phyloP scores from a whole-genome alignment of 2,888 invertebrate species.

The Amphipoea lucens region DNA sequence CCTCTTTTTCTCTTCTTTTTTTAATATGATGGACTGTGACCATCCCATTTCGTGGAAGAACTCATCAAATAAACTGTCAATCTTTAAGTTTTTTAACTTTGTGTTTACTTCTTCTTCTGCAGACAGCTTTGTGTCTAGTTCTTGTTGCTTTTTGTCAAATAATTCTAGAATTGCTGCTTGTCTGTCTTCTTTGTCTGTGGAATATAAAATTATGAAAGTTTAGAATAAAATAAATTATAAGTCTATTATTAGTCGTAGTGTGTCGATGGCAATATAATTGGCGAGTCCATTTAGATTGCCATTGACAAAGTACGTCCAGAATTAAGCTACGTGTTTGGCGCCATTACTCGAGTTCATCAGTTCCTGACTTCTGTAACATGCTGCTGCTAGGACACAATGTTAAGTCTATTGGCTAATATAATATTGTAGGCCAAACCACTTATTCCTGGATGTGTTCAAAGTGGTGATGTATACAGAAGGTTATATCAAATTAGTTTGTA shows the following conservation, averaged over 20 bases:
- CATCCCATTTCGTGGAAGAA: constrained; percentile 87
- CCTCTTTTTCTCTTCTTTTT: constrained; percentile 74
- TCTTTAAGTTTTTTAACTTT: constrained; percentile 80
- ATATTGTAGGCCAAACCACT: background rate
- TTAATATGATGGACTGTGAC: constrained; percentile 77
- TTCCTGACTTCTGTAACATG: background rate
- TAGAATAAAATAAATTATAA: background rate
- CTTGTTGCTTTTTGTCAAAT: constrained; percentile 81
- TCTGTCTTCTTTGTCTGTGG: constrained; percentile 81
- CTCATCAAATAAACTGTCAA: constrained; percentile 80
- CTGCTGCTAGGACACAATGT: background rate
- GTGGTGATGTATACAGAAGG: background rate
- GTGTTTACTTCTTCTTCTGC: constrained; percentile 79
- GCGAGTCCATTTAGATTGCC: no score
- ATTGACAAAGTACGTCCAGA: background rate
- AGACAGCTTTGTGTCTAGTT: constrained; percentile 75
- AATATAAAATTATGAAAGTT: background rate
- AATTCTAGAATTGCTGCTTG: constrained; percentile 77
- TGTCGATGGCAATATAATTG: background rate
- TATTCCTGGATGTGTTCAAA: background rate
- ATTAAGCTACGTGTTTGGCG: background rate
- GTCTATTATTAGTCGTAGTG: no score
- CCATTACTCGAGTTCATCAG: background rate
- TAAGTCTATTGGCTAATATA: background rate
- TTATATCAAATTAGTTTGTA: background rate